Base-by-base conservation (phyloP, 2,797 vertebrate genomes). In the Falco cherrug region DNA sequence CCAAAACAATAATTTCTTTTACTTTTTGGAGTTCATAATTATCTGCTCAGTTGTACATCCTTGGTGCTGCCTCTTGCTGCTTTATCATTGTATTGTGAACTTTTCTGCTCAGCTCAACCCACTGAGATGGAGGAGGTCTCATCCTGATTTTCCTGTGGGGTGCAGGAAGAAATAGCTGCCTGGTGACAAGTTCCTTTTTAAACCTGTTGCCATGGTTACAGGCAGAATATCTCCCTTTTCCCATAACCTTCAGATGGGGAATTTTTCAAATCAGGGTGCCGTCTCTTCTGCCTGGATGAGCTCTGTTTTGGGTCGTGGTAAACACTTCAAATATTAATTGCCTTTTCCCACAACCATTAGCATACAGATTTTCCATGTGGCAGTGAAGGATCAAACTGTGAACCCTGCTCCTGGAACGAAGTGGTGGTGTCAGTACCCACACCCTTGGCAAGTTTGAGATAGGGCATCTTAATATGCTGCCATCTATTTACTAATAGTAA, bases 181-280 rank as follows among this genome's bases (percentile, higher is more conserved):
- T 91, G 64, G 80, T 70, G 78, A 81, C 81, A 95, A 80, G 56
- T 61, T 95, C 25, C 33, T 35, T 93, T 95, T 91, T 83, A 95
- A 95, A 91, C 24, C 51, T 85, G 94, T 96, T 94, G 57, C 81
- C 54, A 87, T 97, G 77, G 97, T 41, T 92, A 96, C 96, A 92
- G 71, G 86, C 50, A 90, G 88, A 95, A 45, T 92, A 60, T 73
- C 51, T 95, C 74, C 50, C 78, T 90, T 74, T 89, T 89, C 78
- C 87, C 57, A 22, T 80, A 97, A 87, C 86, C 78, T 90, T 85
- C 75, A 85, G 64, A 85, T 37, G 65, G 53, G 71, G 77, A 95
- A 61, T 87, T 89, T 90, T 93, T 96, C 53, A 93, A 35, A 93
- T 73, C 57, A 87, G 84, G 87, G 84, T 85, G 81, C 90, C 5